Percentiles rank a stretch among this genome's conserved stretches.
Conservation (phyloP, 2,113 vertebrate species). For the Osmerus eperlanus region DNA sequence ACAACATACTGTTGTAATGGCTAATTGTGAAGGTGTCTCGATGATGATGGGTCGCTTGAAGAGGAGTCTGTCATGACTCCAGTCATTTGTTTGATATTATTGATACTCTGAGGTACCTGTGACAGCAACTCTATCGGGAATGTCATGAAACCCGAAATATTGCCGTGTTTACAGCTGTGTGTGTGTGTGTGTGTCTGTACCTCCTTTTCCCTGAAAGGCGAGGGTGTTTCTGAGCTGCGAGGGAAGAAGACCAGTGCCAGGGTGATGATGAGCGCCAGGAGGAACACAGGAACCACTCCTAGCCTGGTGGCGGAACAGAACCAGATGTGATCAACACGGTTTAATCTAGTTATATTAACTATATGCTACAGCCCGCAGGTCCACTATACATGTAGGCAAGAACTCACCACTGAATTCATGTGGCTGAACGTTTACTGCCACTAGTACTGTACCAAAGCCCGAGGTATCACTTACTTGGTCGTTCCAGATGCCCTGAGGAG, state of each 20-base stretch:
- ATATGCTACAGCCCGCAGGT: too few relatives aligned
- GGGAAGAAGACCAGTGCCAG: conserved; percentile 78
- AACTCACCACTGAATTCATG: too few relatives aligned
- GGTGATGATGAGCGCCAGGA: conserved; percentile 75
- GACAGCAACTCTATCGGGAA: too few relatives aligned
- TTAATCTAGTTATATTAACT: neutral
- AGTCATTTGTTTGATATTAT: too few relatives aligned
- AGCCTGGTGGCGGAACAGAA: conserved; percentile 64
- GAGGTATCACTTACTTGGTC: conserved; percentile 73
- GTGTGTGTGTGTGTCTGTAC: conserved; percentile 56
- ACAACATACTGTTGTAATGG: too few relatives aligned
- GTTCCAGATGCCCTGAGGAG: conserved; percentile 59
- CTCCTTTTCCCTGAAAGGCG: conserved; percentile 70
- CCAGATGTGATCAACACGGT: neutral
- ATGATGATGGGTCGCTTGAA: too few relatives aligned
- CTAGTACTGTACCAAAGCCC: neutral
- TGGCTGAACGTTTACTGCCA: neutral
- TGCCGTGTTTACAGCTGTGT: neutral
- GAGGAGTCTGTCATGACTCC: too few relatives aligned
- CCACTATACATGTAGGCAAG: too few relatives aligned
- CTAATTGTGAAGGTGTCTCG: too few relatives aligned
- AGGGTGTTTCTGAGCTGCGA: conserved; percentile 71
- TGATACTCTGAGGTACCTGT: too few relatives aligned
- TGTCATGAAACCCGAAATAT: too few relatives aligned
- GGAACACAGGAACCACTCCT: conserved; percentile 69